Evolutionary conservation across 2,113 vertebrate genomes (phyloP).

Genomic region (Amblyornis subalaris): DNA sequence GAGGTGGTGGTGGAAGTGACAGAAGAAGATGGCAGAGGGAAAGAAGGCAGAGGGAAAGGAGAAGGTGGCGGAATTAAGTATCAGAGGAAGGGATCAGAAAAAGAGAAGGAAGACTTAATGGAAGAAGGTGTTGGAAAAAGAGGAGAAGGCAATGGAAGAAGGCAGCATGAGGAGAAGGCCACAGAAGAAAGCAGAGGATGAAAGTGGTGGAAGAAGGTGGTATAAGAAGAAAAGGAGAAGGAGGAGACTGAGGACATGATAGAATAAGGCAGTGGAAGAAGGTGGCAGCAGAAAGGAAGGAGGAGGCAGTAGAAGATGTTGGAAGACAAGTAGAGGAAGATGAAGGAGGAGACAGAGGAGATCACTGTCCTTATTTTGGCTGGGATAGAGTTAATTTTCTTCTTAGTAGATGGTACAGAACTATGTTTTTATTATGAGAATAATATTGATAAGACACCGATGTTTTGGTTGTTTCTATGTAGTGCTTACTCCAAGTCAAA

Average conservation of each 20-base stretch:
- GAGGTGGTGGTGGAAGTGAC: fast-evolving
- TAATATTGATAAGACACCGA: background rate
- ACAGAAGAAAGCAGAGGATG: background rate
- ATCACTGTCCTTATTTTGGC: background rate
- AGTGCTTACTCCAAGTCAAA: background rate
- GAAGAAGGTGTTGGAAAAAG: background rate
- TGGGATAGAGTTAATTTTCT: background rate
- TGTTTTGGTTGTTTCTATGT: background rate
- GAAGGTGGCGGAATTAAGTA: background rate
- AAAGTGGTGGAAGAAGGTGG: background rate
- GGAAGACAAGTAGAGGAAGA: background rate
- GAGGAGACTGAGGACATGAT: background rate
- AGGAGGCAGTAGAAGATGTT: background rate
- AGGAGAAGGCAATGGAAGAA: background rate
- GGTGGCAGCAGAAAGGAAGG: background rate
- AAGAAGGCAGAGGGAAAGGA: background rate
- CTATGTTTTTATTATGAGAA: background rate
- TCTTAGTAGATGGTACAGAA: background rate
- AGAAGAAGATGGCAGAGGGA: background rate
- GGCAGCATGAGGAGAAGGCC: background rate
- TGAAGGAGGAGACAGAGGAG: background rate
- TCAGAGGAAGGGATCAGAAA: background rate
- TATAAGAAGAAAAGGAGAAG: background rate
- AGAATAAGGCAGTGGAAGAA: background rate
- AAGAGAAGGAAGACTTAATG: background rate